Percentiles rank a stretch among this genome's conserved stretches.
These are phyloP conservation scores for Sapajus apella DNA, from an alignment of 2,113 vertebrate genomes.

Conservation along the genomic window DNA sequence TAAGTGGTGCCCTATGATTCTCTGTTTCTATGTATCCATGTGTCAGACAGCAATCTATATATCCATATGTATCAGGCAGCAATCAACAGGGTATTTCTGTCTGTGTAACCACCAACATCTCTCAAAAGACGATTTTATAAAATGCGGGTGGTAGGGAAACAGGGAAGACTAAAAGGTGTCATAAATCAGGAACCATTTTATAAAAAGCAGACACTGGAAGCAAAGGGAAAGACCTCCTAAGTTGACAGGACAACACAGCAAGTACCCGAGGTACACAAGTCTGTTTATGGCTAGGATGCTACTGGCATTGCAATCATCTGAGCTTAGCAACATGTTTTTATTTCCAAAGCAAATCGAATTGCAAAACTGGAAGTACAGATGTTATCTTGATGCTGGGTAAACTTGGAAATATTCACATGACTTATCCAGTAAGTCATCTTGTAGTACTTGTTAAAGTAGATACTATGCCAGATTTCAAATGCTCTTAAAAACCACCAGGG, in stretches of 20 bases:
- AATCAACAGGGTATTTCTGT: background rate
- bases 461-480: slow-evolving; percentile 32
- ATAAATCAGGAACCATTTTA: background rate
- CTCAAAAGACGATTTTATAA: background rate
- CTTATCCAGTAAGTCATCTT: slow-evolving; percentile 35
- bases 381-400: slow-evolving; percentile 40
- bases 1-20: background rate
- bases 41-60: background rate
- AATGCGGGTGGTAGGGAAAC: background rate
- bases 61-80: background rate
- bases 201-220: background rate
- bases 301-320: background rate
- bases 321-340: slow-evolving; percentile 8
- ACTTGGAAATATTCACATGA: slow-evolving; percentile 12
- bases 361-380: slow-evolving; percentile 20
- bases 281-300: background rate
- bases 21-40: background rate
- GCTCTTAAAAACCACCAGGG: slow-evolving; percentile 44
- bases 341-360: slow-evolving; percentile 31
- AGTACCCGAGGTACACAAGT: background rate
- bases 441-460: background rate
- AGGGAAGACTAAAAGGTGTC: background rate
- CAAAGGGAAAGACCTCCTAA: background rate
- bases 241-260: background rate
- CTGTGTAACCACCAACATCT: background rate